A percentile compares a stretch with the other conserved stretches of the same genome.
Conservation (phyloP, 2,888 invertebrate genomes). For the Ectemnius lituratus region DNA sequence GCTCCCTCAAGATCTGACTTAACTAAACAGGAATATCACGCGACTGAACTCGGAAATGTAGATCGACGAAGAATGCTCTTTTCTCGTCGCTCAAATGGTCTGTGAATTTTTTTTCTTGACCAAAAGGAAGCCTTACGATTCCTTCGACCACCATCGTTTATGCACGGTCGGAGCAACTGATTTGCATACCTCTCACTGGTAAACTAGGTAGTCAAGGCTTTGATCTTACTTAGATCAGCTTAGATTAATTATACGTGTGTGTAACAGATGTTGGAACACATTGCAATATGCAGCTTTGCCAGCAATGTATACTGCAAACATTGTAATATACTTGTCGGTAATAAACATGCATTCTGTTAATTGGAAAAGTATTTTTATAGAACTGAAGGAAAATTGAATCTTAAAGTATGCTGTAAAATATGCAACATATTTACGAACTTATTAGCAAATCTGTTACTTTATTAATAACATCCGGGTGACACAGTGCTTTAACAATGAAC, state of each 20-base stretch:
- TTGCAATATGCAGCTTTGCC: no score
- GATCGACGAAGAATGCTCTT: neutral
- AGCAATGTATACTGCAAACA: no score
- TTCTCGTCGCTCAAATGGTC: conserved; percentile 6
- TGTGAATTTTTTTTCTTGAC: conserved; percentile 30
- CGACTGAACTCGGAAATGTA: neutral
- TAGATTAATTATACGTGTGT: no score
- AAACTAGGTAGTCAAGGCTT: conserved; percentile 14
- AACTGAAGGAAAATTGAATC: neutral
- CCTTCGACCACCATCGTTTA: conserved; percentile 14
- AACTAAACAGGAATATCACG: neutral
- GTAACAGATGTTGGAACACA: no score
- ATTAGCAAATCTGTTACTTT: conserved; percentile 73
- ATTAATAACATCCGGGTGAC: conserved; percentile 82
- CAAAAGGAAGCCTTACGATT: conserved; percentile 43
- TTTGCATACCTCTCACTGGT: conserved; percentile 4
- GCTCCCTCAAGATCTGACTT: neutral
- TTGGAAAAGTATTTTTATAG: no score
- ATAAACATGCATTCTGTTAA: no score
- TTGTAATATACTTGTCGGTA: no score
- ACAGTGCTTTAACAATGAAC: conserved; percentile 83
- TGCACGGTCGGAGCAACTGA: conserved; percentile 24
- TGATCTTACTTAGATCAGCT: no score
- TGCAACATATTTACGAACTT: conserved; percentile 17
- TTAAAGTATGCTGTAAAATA: neutral